Base-by-base conservation (phyloP, 2,797 vertebrate species). In the Phataginus tetradactyla region DNA sequence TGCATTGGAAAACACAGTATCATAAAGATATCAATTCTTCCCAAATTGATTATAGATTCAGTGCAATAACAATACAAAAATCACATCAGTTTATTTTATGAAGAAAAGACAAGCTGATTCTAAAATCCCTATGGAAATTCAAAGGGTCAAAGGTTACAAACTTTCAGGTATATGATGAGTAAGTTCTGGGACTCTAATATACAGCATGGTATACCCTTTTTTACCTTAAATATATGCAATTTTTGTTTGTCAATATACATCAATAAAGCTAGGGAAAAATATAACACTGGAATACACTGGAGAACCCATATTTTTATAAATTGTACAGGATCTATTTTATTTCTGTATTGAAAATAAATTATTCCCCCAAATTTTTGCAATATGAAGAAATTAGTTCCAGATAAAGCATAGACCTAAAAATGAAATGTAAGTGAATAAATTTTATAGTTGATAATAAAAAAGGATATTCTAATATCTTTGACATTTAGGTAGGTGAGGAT, bases 71-170 rank as follows among this genome's bases (percentile, higher is more conserved):
- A 77, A 87, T 88, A 37, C 86, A 90, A 93, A 75, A 39, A 34
- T 63, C 6, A 10, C 27, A 69, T 3, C 32, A 74, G 9, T 94
- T 90, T 69, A 4, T 66, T 93, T 69, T 64, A 39, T 63, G 39
- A 45, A 91, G 39, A 45, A 91, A 89, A 89, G 42, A 86, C 9
- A 93, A 90, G 25, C 18, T 17, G 12, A 86, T 91, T 85, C 37
- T 79, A 85, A 93, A 93, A 81, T 91, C 71, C 25, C 71, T 34
- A 49, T 8, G 49, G 63, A 85, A 88, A 97, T 92, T 51, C 29
- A 53, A 17, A 86, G 17, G 1, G n/a, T 57, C 21, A 72, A 42
- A 61, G 39, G 4, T 14, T 69, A 25, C 29, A 79, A 25, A 49
- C n/a, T 49, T 64, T 45, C 64, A 64, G 17, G 45, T 86, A 29